These are phyloP conservation scores for Ectemnius continuus DNA, from an alignment of 2,888 invertebrate genomes.

Conservation along the genomic window DNA sequence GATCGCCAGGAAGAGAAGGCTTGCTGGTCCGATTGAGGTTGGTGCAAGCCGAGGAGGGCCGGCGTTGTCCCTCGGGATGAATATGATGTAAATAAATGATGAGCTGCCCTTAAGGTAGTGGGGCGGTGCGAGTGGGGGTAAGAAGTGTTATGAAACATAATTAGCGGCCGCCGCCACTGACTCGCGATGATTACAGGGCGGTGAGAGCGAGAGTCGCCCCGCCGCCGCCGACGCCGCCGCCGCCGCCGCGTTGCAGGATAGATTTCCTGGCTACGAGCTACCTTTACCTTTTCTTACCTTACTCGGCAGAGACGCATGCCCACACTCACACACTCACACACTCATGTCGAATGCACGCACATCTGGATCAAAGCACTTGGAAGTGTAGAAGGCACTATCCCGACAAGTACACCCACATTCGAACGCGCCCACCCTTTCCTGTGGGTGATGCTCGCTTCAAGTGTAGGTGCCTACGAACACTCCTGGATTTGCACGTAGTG, in stretches of 20 bases:
- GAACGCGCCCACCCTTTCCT: background rate
- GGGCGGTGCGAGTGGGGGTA: slow-evolving; percentile 75
- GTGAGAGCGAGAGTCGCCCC: slow-evolving; percentile 71
- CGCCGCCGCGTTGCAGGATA: slow-evolving; percentile 68
- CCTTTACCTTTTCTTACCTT: slow-evolving; percentile 55
- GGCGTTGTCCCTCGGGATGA: slow-evolving; percentile 71
- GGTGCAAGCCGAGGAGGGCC: slow-evolving; percentile 43
- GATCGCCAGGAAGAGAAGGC: slow-evolving; percentile 3
- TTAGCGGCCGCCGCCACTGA: slow-evolving; percentile 78
- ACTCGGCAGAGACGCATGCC: slow-evolving; percentile 25
- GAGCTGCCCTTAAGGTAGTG: slow-evolving; percentile 77
- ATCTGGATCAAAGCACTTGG: too few relatives aligned
- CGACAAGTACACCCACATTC: background rate
- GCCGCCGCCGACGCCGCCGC: slow-evolving; percentile 32
- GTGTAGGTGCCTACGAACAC: background rate
- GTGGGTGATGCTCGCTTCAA: too few relatives aligned
- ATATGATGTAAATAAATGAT: slow-evolving; percentile 78
- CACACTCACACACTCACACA: slow-evolving; percentile 8
- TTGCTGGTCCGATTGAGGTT: slow-evolving; percentile 11
- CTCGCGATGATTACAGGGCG: slow-evolving; percentile 79
- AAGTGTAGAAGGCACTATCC: too few relatives aligned
- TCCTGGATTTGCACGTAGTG: slow-evolving; percentile 47
- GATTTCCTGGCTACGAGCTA: slow-evolving; percentile 72
- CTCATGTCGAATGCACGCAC: background rate
- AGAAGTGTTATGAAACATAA: slow-evolving; percentile 79